Evolutionary conservation across 2,113 vertebrate species (phyloP).

Genomic region (Lepus timidus): DNA sequence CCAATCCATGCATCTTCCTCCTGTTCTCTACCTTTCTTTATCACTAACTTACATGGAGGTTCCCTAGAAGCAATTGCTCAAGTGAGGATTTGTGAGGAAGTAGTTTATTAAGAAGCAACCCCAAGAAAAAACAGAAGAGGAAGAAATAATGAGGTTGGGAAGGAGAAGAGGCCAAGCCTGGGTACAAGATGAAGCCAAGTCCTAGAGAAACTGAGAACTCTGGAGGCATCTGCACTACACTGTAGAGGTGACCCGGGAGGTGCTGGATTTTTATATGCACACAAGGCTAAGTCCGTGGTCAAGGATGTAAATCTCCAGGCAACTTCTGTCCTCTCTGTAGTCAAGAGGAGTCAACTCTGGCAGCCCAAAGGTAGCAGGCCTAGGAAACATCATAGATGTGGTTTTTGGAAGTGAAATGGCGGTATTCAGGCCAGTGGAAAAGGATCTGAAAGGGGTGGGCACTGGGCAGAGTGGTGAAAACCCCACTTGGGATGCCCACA

Average conservation of each 20-base stretch:
- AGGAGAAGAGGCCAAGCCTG: background rate
- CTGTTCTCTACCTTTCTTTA: background rate
- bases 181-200: background rate
- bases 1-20: background rate
- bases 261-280: background rate
- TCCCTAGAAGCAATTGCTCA: background rate
- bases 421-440: background rate
- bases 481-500: no score
- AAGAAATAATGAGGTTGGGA: background rate
- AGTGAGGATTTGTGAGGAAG: background rate
- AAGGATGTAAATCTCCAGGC: background rate
- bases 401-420: background rate
- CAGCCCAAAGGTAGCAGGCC: no score
- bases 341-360: background rate
- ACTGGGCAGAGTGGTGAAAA: no score
- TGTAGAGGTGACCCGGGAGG: background rate
- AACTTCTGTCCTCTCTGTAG: background rate
- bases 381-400: background rate
- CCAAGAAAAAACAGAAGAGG: background rate
- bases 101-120: background rate
- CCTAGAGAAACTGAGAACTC: background rate
- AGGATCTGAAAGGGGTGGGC: background rate
- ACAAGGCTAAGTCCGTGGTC: background rate
- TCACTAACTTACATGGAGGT: background rate
- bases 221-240: no score